Base-by-base conservation (phyloP, 2,888 invertebrate genomes). In the Habroteleia sp. region DNA sequence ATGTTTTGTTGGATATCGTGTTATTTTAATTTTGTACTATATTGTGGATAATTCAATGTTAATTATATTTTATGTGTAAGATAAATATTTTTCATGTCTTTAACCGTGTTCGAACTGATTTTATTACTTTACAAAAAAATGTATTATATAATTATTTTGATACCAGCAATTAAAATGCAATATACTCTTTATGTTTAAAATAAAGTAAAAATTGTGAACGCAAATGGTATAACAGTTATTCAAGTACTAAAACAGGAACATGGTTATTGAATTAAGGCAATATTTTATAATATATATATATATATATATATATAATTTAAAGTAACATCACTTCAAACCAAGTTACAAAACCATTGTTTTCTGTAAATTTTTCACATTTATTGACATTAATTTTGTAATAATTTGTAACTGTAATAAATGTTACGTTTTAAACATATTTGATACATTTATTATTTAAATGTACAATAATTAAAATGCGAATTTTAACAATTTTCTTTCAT, bases 401-500 rank as follows among this genome's bases (percentile, higher is more conserved):
- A 63, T 33, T 41, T 63, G 42, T 33, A 42, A 35, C 52, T 50
- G 37, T 46, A 65, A 54, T 54, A 54, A 65, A 65, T 65, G 37
- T 65, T 65, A 52, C 63, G 50, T 65, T 65, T 44, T 54, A 11
- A 54, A 52, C 20, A 37, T 7, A 20, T 25, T 60, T 44, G 56
- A 42, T 31, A 50, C 25, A 13, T 56, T 31, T 13, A 13, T 27
- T 44, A 31, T 33, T 17, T 8, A 42, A n/a, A 20, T 20, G 20
- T 3, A 35, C 16, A 39, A n/a, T n/a, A n/a, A n/a, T n/a, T n/a
- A n/a, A n/a, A n/a, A n/a, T n/a, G n/a, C n/a, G n/a, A n/a, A n/a
- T n/a, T n/a, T n/a, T n/a, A n/a, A n/a, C n/a, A n/a, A 3, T 39
- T 39, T 37, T 37, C 13, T 4, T 14, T 7, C 37, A 6, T 14